Evolutionary conservation across 2,113 vertebrate species (phyloP), one percentile per base, ranked within the genome.

Genomic region (Bufo bufo): DNA sequence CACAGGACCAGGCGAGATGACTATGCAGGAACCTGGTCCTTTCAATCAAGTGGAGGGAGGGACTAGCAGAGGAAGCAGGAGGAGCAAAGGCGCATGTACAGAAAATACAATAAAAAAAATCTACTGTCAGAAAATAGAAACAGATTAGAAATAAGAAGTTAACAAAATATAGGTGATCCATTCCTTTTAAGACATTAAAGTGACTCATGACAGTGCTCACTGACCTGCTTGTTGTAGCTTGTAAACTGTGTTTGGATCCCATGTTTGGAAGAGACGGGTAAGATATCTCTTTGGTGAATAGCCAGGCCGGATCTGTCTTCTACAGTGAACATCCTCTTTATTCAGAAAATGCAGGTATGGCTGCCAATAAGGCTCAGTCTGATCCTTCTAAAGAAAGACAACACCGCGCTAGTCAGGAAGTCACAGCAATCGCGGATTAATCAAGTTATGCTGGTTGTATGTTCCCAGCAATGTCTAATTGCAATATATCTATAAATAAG

Each of bases 251-350:
- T 45, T 81, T 54, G 87, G 85, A 80, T 93, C 49, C 89, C 91
- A 91, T 7, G 79, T 91, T 87, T 3, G 0, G 47, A 92, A 80
- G 14, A 93, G 85, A 71, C 77, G 90, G 12, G 90, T 89, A 71
- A 94, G 93, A 33, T 92, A 89, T 47, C 89, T 92, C 90, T 91
- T 94, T 85, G 91, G 92, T 0, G 85, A 95, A 89, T 86, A 92
- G 16, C 92, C 92, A 20, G 91, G 90, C 58, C 90, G 93, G 84
- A 93, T 94, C 71, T 90, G 90, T 84, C 82, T 20, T 43, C 89
- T 85, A 61, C 0, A 49, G 66, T 90, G 91, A 52, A 61, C 90
- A 0, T 90, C 52, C 19, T 87, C 71, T 90, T 91, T 91, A 59
- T 90, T 92, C 71, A 71, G 82, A 65, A 93, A 93, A 84, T 91